These are phyloP conservation scores for Drosophila jambulina DNA, from an alignment of 1,140 invertebrate species.

Conservation along the genomic window DNA sequence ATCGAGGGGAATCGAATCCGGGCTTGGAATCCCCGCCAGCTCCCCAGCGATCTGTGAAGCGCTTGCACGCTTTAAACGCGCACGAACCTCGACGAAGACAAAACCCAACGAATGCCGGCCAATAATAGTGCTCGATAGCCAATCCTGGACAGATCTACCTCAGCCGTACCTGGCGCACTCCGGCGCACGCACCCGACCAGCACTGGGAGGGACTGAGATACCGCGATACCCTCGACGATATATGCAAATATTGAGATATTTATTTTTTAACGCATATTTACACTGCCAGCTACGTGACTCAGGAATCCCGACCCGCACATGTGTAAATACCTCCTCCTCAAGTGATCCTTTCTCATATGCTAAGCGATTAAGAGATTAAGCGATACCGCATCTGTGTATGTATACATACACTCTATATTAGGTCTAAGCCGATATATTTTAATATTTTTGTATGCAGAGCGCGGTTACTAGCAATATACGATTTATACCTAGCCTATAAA, in stretches of 20 bases:
- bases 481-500: conserved; percentile 55
- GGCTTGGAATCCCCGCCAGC: background rate
- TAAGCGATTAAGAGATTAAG: conserved; percentile 79
- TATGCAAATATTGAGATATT: conserved; percentile 80
- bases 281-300: conserved; percentile 67
- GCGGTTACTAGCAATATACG: conserved; percentile 71
- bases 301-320: conserved; percentile 63
- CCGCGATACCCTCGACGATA: conserved; percentile 51
- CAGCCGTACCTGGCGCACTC: conserved; percentile 76
- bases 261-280: conserved; percentile 80
- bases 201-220: conserved; percentile 17
- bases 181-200: conserved; percentile 46
- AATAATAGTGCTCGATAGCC: conserved; percentile 27
- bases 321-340: conserved; percentile 80
- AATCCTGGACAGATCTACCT: conserved; percentile 64
- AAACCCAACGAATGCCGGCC: conserved; percentile 54
- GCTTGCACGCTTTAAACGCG: conserved; percentile 78
- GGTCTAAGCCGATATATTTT: conserved; percentile 61
- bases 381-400: conserved; percentile 40
- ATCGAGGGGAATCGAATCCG: background rate
- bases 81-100: conserved; percentile 22
- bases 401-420: conserved; percentile 32
- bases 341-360: conserved; percentile 82
- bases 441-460: conserved; percentile 70
- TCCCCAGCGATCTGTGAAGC: conserved; percentile 66